These are phyloP conservation scores for Vidua chalybeata DNA, from an alignment of 2,113 vertebrate genomes.

Conservation along the genomic window DNA sequence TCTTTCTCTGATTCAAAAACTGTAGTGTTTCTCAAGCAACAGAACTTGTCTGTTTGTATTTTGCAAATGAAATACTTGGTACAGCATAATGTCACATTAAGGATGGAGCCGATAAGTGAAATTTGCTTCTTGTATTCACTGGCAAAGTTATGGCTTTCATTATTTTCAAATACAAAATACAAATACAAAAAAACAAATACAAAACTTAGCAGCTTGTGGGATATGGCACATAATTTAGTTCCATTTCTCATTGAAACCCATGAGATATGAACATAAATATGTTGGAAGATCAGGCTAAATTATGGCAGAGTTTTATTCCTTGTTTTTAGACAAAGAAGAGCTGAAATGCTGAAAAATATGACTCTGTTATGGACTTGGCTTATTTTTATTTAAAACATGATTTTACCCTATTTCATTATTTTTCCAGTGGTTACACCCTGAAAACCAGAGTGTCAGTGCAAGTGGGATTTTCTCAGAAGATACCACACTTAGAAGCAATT, in stretches of 20 bases:
- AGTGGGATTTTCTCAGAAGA: slow-evolving; percentile 10
- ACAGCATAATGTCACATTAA: background rate
- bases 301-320: background rate
- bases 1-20: background rate
- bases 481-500: background rate
- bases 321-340: slow-evolving; percentile 27
- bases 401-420: slow-evolving; percentile 3
- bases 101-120: background rate
- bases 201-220: background rate
- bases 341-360: slow-evolving; percentile 13
- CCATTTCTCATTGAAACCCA: background rate
- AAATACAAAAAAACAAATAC: background rate
- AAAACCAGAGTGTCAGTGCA: background rate
- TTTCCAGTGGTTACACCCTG: background rate
- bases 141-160: background rate
- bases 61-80: slow-evolving; percentile 12
- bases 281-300: background rate
- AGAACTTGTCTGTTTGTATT: background rate
- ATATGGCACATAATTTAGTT: background rate
- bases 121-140: slow-evolving; percentile 18
- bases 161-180: background rate
- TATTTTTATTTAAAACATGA: background rate
- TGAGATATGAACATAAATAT: background rate
- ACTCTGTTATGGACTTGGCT: background rate
- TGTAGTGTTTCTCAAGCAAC: background rate